Conservation (phyloP, 2,113 vertebrate species). For the Catharus minimus region DNA sequence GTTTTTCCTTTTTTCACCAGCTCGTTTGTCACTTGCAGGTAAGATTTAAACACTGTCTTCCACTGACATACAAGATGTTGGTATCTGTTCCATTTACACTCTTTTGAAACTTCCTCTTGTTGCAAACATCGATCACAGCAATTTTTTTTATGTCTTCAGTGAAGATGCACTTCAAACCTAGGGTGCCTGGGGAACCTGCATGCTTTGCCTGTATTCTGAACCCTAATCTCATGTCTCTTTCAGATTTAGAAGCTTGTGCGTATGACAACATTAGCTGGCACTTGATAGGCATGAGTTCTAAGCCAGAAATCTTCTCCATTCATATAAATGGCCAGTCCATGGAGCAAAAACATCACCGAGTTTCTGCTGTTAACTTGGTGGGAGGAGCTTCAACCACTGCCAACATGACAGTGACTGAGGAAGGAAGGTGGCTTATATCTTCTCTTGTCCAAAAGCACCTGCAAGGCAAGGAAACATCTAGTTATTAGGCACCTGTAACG, state of each 20-base stretch:
- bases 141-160: background rate
- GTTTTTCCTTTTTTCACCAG: background rate
- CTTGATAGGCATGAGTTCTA: conserved; percentile 90
- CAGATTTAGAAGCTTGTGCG: conserved; percentile 84
- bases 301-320: conserved; percentile 90
- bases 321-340: conserved; percentile 92
- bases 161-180: background rate
- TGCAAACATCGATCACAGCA: background rate
- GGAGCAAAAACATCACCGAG: conserved; percentile 76
- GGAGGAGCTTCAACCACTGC: conserved; percentile 82
- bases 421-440: conserved; percentile 87
- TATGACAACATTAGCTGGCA: conserved; percentile 85
- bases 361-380: conserved; percentile 86
- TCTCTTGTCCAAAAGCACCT: conserved; percentile 85
- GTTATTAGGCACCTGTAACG: background rate
- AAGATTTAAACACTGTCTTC: background rate
- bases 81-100: background rate
- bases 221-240: background rate
- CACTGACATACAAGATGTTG: background rate
- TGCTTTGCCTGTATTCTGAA: background rate
- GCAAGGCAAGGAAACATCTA: conserved; percentile 77
- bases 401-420: conserved; percentile 80
- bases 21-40: background rate
- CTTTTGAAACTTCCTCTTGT: background rate
- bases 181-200: background rate